Percentiles rank a stretch among this genome's conserved stretches.
Conservation (phyloP, 2,888 invertebrate genomes). For the Pardosa pseudoannulata region DNA sequence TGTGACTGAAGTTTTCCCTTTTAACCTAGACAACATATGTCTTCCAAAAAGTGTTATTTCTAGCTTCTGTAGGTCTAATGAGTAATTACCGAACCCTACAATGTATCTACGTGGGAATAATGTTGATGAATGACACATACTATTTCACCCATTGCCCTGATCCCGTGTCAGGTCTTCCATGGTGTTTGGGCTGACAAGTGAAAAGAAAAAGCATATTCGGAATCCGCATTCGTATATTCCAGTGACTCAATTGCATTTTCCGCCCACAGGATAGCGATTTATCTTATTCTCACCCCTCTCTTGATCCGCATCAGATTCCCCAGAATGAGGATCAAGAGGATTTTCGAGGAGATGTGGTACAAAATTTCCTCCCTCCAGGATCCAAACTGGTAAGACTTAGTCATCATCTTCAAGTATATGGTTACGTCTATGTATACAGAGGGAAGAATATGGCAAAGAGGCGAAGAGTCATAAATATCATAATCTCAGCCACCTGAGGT, state of each 20-base stretch:
- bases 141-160: slow-evolving; percentile 42
- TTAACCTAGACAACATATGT: too few relatives aligned
- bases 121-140: slow-evolving; percentile 35
- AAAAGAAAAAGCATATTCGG: slow-evolving; percentile 19
- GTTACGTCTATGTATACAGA: not conserved
- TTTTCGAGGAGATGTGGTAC: not conserved
- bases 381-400: not conserved
- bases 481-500: too few relatives aligned
- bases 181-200: slow-evolving; percentile 47
- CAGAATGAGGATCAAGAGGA: not conserved
- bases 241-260: slow-evolving; percentile 65
- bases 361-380: not conserved
- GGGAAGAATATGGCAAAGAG: not conserved
- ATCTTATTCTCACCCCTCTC: slow-evolving; percentile 62
- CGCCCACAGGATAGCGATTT: slow-evolving; percentile 59
- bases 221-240: slow-evolving; percentile 21
- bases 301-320: not conserved
- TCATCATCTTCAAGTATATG: not conserved
- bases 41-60: too few relatives aligned
- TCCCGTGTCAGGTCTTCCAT: slow-evolving; percentile 35
- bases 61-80: too few relatives aligned
- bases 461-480: too few relatives aligned
- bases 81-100: not conserved
- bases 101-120: slow-evolving; percentile 30
- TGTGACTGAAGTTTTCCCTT: too few relatives aligned